phyloP scores from a whole-genome alignment of 2,113 vertebrate species.

The Sinocyclocheilus maitianheensis region DNA sequence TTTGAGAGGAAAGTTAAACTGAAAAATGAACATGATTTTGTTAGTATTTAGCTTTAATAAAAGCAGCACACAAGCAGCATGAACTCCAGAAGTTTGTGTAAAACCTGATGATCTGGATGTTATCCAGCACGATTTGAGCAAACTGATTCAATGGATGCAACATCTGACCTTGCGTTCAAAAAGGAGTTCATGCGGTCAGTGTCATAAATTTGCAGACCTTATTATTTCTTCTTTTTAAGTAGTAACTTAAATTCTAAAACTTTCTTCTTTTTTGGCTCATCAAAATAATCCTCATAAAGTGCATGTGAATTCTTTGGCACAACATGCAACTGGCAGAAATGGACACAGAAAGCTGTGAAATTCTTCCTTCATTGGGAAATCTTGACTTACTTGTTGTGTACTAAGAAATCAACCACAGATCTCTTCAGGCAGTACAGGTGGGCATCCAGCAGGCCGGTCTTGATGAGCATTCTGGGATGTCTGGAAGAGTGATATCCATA shows the following conservation, averaged over 20 bases:
- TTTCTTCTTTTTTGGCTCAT: background rate
- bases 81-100: background rate
- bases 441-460: constrained; percentile 92
- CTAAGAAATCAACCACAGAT: constrained; percentile 91
- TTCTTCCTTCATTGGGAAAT: constrained; percentile 22
- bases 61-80: background rate
- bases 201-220: background rate
- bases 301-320: background rate
- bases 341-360: constrained; percentile 33
- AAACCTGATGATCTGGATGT: background rate
- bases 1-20: background rate
- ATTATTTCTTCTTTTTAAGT: background rate
- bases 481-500: constrained; percentile 66
- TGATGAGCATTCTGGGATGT: constrained; percentile 92
- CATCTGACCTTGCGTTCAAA: background rate
- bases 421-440: constrained; percentile 98
- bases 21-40: background rate
- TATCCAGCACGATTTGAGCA: background rate
- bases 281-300: background rate
- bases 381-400: constrained; percentile 88
- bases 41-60: background rate
- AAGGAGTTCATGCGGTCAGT: background rate
- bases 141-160: background rate
- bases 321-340: background rate
- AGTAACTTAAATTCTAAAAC: background rate